Percentiles rank a stretch among this genome's conserved stretches.
Conservation (phyloP, 1,140 invertebrate genomes). For the Doryteuthis pealeii region DNA sequence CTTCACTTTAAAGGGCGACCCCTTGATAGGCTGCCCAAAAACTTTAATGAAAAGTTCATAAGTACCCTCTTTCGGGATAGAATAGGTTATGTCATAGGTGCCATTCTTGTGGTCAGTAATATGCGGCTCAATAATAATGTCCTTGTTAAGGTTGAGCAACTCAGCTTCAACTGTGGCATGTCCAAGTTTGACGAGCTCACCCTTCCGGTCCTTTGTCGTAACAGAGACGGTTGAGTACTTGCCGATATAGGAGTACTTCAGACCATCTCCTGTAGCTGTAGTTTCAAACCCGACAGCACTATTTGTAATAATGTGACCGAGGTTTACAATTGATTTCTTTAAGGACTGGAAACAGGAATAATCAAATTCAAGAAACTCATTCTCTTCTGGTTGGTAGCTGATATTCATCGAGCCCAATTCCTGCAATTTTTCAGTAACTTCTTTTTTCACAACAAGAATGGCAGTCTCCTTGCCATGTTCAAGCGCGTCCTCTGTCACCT, state of each 20-base stretch:
- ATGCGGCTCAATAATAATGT: constrained; percentile 44
- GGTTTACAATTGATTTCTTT: constrained; percentile 51
- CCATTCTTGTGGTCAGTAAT: constrained; percentile 62
- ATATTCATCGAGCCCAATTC: constrained; percentile 59
- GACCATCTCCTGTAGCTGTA: constrained; percentile 61
- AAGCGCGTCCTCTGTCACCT: constrained; percentile 62
- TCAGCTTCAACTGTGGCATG: constrained; percentile 44
- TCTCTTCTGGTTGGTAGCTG: constrained; percentile 61
- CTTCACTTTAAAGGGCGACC: constrained; percentile 62
- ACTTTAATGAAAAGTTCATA: constrained; percentile 60
- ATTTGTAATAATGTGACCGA: constrained; percentile 59
- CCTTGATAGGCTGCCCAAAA: constrained; percentile 61
- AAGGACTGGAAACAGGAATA: constrained; percentile 48
- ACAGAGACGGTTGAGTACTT: constrained; percentile 55
- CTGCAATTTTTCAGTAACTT: constrained; percentile 63
- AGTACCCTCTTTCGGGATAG: constrained; percentile 54
- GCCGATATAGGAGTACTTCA: constrained; percentile 54
- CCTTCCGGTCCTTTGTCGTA: constrained; percentile 59
- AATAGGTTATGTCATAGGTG: constrained; percentile 62
- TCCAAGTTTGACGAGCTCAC: constrained; percentile 57
- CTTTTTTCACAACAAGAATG: constrained; percentile 64
- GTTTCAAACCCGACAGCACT: constrained; percentile 61
- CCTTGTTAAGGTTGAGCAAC: constrained; percentile 33
- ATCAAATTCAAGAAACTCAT: constrained; percentile 58
- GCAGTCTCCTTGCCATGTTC: constrained; percentile 62